A percentile compares a stretch with the other conserved stretches of the same genome.
Conservation (phyloP, 2,797 vertebrate species). For the Arctocebus calabarensis region DNA sequence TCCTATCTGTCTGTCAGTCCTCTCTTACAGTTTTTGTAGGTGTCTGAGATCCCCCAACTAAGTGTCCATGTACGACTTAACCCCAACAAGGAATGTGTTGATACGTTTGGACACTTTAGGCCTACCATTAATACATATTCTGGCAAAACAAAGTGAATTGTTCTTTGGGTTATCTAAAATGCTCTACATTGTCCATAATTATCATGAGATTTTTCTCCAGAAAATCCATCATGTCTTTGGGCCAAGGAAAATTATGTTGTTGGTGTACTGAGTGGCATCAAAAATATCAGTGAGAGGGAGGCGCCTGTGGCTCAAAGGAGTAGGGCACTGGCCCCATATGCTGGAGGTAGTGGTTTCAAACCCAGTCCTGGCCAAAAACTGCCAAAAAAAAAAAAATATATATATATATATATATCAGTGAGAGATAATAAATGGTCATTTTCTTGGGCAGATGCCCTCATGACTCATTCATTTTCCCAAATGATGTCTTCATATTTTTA, state of each 20-base stretch:
- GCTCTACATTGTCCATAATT: neutral
- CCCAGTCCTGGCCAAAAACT: too few relatives aligned
- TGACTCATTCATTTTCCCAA: conserved; percentile 16
- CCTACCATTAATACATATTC: neutral
- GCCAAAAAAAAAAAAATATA: too few relatives aligned
- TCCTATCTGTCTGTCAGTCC: neutral
- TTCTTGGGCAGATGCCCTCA: neutral
- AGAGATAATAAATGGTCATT: neutral
- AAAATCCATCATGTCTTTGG: neutral
- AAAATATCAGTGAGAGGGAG: neutral
- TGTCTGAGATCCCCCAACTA: neutral
- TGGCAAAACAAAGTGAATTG: conserved; percentile 20
- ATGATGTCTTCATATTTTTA: neutral
- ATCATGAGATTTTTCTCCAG: neutral
- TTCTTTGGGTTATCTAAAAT: neutral
- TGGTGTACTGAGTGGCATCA: neutral
- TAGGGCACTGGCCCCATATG: too few relatives aligned
- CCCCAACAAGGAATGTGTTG: neutral
- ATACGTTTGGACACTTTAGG: neutral
- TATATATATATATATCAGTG: neutral
- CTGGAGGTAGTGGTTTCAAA: too few relatives aligned
- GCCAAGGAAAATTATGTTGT: conserved; percentile 1
- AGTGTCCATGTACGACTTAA: neutral
- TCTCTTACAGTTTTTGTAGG: neutral
- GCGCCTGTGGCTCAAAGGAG: too few relatives aligned